Percentiles rank a stretch among this genome's conserved stretches.
phyloP scores from a whole-genome alignment of 35 echinoderm and acorn worm genomes.

The Acanthaster planci region DNA sequence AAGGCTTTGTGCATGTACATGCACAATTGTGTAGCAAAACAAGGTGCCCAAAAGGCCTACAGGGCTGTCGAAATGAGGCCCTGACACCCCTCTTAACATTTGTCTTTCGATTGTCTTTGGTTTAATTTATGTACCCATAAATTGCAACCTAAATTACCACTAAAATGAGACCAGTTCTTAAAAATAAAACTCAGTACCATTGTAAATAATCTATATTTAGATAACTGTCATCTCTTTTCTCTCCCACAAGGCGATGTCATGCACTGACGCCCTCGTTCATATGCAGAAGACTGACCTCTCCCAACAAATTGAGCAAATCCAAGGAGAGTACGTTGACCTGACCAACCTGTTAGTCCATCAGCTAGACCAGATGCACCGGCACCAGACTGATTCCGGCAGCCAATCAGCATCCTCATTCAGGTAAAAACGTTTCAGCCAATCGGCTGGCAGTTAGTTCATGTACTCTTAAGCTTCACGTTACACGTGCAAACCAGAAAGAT shows the following conservation, averaged over 20 bases:
- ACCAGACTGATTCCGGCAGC: conserved; percentile 14
- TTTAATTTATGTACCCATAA: too few relatives aligned
- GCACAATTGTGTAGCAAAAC: too few relatives aligned
- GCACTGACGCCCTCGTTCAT: conserved; percentile 44
- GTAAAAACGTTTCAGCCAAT: not conserved
- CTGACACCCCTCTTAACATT: too few relatives aligned
- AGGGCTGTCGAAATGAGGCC: too few relatives aligned
- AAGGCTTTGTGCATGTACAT: too few relatives aligned
- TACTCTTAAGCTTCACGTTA: not conserved
- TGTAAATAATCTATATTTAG: too few relatives aligned
- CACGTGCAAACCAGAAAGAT: not conserved
- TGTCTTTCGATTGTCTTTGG: too few relatives aligned
- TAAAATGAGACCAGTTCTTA: too few relatives aligned
- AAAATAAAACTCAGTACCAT: too few relatives aligned
- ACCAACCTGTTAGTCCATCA: conserved; percentile 64
- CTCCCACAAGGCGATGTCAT: conserved; percentile 21
- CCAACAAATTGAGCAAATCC: conserved; percentile 57
- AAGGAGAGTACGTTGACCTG: conserved; percentile 52
- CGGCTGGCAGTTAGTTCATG: not conserved
- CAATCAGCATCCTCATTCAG: not conserved
- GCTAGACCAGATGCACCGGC: conserved; percentile 63
- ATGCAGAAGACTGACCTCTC: conserved; percentile 52
- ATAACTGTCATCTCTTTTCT: not conserved
- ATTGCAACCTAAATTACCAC: too few relatives aligned
- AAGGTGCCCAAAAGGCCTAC: too few relatives aligned